Base-by-base conservation (phyloP, 2,113 vertebrate species). In the Anguilla japonica region DNA sequence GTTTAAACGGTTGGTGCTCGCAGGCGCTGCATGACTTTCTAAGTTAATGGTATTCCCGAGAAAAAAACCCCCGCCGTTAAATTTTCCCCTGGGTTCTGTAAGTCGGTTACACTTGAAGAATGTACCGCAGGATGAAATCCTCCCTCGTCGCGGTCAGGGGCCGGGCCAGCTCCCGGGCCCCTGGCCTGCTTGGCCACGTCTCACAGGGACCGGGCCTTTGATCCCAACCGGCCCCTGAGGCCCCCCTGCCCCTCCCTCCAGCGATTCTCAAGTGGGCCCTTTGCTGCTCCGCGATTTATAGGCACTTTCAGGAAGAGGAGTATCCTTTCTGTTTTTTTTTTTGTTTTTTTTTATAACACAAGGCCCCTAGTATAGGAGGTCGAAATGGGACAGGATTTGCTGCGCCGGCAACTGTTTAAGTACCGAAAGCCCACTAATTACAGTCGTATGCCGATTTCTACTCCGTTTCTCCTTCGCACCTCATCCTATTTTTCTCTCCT, bases 11-110 rank as follows among this genome's bases (percentile, higher is more conserved):
- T 83, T 67, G 85, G 86, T 88, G 60, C 84, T 57, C 89, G 85
- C 41, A 82, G 22, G 7, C 56, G 22, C 87, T 56, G 34, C 67
- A 14, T 71, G 79, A 86, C 87, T 88, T 92, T 90, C 89, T 84
- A 85, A 89, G 81, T 85, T 87, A 87, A 67, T 3, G 3, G 82
- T 34, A 26, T 34, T 46, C 88, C 86, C 80, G 34, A 34, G n/a
- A 34, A 81, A 71, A 81, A 90, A 88, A 90, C 87, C 89, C 87
- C 86, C 83, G 88, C 89, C 86, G 88, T 89, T 90, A 89, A 93
- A 91, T 91, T 90, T 87, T 91, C 60, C 87, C 90, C 86, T 81
- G 87, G 84, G 84, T 67, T 40, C 41, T 87, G 46, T 71, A 83
- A 92, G 87, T 91, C 89, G 50, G 22, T 89, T 88, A 71, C 88